A percentile compares a stretch with the other conserved stretches of the same genome.
Evolutionary conservation across 2,797 vertebrate species (phyloP).

Genomic region (Periophthalmus magnuspinnatus): DNA sequence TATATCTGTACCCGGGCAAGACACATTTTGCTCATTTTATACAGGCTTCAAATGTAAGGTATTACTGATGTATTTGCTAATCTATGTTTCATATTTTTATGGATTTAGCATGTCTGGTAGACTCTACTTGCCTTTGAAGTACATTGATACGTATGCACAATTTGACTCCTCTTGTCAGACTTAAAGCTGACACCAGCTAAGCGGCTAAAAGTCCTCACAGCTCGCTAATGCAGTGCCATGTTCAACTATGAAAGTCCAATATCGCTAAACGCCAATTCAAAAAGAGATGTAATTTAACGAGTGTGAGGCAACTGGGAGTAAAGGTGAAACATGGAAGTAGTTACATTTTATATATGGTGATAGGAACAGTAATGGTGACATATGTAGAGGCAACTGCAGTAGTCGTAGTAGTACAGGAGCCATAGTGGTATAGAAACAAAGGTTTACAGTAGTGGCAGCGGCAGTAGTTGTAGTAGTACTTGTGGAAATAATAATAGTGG

Average conservation of each 20-base stretch:
- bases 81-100: slow-evolving; percentile 2
- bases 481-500: neutral
- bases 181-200: slow-evolving; percentile 21
- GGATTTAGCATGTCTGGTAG: neutral
- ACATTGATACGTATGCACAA: slow-evolving; percentile 27
- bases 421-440: too few species aligned
- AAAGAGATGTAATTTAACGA: slow-evolving; percentile 7
- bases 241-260: slow-evolving; percentile 26
- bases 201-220: slow-evolving; percentile 15
- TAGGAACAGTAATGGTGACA: neutral
- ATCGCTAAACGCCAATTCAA: slow-evolving; percentile 4
- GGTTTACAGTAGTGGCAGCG: too few species aligned
- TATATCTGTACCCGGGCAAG: too few species aligned
- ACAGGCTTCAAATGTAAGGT: too few species aligned
- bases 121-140: slow-evolving; percentile 38
- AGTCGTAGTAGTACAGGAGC: too few species aligned
- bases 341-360: neutral
- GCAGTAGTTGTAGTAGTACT: neutral
- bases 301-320: too few species aligned
- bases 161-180: slow-evolving; percentile 28
- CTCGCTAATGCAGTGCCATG: slow-evolving; percentile 11
- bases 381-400: too few species aligned
- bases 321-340: neutral
- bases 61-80: neutral
- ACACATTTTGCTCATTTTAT: too few species aligned